Evolutionary conservation across 2,888 invertebrate species (phyloP).

Genomic region (Punctoribates punctum): DNA sequence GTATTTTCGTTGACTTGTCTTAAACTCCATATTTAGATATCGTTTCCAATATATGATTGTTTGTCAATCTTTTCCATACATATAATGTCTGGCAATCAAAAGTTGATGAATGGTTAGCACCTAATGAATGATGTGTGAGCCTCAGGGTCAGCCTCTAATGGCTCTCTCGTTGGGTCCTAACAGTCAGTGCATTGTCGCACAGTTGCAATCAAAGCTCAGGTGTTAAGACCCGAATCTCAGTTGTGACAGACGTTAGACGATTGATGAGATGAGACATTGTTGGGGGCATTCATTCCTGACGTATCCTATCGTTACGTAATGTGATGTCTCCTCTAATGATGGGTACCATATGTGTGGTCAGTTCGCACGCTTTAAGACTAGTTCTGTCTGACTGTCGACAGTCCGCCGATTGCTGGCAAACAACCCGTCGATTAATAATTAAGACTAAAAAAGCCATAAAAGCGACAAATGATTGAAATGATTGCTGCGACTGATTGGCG

Average conservation of each 20-base stretch:
- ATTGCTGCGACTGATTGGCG: slow-evolving; percentile 24
- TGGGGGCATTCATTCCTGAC: slow-evolving; percentile 25
- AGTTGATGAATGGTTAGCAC: slow-evolving; percentile 35
- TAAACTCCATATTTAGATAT: not conserved
- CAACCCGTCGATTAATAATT: slow-evolving; percentile 27
- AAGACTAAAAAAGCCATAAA: not conserved
- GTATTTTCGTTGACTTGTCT: too few relatives aligned
- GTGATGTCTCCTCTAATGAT: slow-evolving; percentile 35
- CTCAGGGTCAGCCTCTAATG: slow-evolving; percentile 1
- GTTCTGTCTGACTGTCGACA: not conserved
- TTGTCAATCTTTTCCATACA: slow-evolving; percentile 28
- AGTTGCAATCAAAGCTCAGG: slow-evolving; percentile 1
- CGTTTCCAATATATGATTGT: slow-evolving; percentile 3
- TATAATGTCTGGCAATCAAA: slow-evolving; percentile 21
- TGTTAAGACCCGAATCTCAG: slow-evolving; percentile 9
- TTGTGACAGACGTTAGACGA: slow-evolving; percentile 25
- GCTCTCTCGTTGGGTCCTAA: slow-evolving; percentile 9
- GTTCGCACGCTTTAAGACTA: slow-evolving; percentile 26
- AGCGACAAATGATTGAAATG: slow-evolving; percentile 21
- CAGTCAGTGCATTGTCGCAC: not conserved
- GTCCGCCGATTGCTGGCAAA: slow-evolving; percentile 12
- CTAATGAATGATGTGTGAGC: not conserved
- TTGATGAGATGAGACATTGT: slow-evolving; percentile 27
- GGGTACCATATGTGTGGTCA: slow-evolving; percentile 24
- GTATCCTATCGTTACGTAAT: slow-evolving; percentile 11